These are phyloP conservation scores for Scomber japonicus DNA, from an alignment of 2,113 vertebrate species.

Conservation along the genomic window DNA sequence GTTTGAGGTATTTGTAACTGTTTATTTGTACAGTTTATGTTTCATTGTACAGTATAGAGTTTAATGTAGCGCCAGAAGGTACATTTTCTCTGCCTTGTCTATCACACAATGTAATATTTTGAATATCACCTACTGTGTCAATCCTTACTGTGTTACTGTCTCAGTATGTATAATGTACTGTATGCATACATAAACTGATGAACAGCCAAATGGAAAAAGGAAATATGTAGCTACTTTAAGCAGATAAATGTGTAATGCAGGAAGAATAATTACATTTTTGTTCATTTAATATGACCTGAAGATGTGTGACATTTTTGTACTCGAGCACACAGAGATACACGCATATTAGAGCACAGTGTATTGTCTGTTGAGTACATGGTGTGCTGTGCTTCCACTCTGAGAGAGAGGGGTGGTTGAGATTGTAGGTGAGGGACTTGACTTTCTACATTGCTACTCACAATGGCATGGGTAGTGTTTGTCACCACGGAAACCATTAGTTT, in stretches of 20 bases:
- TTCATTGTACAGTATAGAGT: not conserved
- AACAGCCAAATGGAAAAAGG: too few species aligned
- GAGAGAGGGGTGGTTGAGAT: constrained; percentile 18
- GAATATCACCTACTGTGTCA: not conserved
- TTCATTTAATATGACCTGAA: not conserved
- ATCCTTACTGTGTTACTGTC: not conserved
- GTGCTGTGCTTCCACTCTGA: constrained; percentile 37
- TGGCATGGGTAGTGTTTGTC: constrained; percentile 87
- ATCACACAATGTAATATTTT: not conserved
- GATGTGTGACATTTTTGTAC: not conserved
- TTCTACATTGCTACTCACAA: constrained; percentile 83
- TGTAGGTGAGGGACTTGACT: constrained; percentile 73
- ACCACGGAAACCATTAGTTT: constrained; percentile 94
- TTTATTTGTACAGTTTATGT: not conserved
- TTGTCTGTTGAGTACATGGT: constrained; percentile 26
- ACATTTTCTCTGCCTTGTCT: not conserved
- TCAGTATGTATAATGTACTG: not conserved
- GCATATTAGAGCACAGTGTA: not conserved
- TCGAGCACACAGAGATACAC: not conserved
- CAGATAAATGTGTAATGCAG: not conserved
- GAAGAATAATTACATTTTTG: not conserved
- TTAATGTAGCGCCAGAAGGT: too few species aligned
- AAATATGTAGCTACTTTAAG: not conserved
- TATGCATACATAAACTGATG: not conserved
- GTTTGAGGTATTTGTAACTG: not conserved